phyloP scores from a whole-genome alignment of 2,113 vertebrate species.

The Nothoprocta perdicaria region DNA sequence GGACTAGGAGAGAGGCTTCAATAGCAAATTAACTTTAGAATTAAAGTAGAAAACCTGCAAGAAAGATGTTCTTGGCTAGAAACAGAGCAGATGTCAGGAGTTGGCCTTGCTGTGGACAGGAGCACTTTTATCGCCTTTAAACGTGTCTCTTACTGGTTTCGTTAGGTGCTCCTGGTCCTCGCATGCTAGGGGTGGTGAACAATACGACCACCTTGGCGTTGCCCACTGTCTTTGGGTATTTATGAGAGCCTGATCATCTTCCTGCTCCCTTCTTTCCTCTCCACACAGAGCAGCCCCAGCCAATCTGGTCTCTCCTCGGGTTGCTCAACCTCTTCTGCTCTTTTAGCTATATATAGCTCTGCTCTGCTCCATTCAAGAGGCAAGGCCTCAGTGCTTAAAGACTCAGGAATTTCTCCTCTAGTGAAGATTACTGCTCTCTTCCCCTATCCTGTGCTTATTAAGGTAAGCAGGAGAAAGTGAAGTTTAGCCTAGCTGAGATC shows the following conservation, averaged over 20 bases:
- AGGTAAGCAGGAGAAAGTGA: not conserved
- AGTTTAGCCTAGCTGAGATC: not conserved
- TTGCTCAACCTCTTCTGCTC: not conserved
- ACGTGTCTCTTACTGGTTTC: not conserved
- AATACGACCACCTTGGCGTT: not conserved
- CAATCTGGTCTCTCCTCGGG: not conserved
- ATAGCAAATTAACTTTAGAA: not conserved
- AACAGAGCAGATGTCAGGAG: not conserved
- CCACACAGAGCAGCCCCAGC: not conserved
- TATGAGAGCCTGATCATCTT: not conserved
- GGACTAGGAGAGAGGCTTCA: not conserved
- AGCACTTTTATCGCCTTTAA: not conserved
- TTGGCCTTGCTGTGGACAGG: not conserved
- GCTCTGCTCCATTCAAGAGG: not conserved
- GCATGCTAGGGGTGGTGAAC: not conserved
- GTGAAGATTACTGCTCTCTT: not conserved
- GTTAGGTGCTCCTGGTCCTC: not conserved
- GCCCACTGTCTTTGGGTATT: not conserved
- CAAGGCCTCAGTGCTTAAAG: not conserved
- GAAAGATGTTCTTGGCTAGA: not conserved
- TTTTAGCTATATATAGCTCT: not conserved
- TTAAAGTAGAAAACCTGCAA: not conserved
- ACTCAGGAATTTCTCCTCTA: not conserved
- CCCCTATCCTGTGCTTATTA: not conserved
- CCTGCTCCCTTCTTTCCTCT: not conserved